Evolutionary conservation across 2,113 vertebrate genomes (phyloP).

Genomic region (Burhinus oedicnemus): DNA sequence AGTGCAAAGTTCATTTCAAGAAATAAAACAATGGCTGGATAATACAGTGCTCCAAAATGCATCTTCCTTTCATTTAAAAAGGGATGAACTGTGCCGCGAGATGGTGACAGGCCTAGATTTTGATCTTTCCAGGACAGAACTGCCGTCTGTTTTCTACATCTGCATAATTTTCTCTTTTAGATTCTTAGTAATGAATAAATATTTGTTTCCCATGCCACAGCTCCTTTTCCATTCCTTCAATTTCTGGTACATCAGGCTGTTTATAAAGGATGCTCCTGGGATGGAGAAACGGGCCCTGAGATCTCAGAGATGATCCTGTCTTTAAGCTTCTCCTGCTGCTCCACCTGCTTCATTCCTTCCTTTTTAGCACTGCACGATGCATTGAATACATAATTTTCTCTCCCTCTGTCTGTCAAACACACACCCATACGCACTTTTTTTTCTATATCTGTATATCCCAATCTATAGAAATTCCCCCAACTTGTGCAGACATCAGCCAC

Average conservation of each 20-base stretch:
- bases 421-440: not conserved
- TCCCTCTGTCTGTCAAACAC: not conserved
- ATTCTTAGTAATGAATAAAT: conserved; percentile 45
- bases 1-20: not conserved
- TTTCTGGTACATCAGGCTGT: not conserved
- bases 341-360: conserved; percentile 24
- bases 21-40: not conserved
- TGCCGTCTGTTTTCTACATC: not conserved
- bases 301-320: conserved; percentile 38
- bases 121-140: not conserved
- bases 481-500: conserved; percentile 33
- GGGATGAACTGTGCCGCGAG: not conserved
- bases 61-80: conserved; percentile 6
- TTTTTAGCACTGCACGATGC: not conserved
- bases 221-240: not conserved
- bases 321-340: conserved; percentile 43
- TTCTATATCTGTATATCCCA: not conserved
- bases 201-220: conserved; percentile 27
- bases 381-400: conserved; percentile 28
- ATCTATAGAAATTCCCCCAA: conserved; percentile 32
- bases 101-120: not conserved
- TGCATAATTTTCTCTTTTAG: not conserved
- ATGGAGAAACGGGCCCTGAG: not conserved
- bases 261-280: conserved; percentile 43
- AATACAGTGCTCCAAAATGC: not conserved